These are phyloP conservation scores for Bettongia penicillata DNA, from an alignment of 2,113 vertebrate genomes.

Conservation along the genomic window DNA sequence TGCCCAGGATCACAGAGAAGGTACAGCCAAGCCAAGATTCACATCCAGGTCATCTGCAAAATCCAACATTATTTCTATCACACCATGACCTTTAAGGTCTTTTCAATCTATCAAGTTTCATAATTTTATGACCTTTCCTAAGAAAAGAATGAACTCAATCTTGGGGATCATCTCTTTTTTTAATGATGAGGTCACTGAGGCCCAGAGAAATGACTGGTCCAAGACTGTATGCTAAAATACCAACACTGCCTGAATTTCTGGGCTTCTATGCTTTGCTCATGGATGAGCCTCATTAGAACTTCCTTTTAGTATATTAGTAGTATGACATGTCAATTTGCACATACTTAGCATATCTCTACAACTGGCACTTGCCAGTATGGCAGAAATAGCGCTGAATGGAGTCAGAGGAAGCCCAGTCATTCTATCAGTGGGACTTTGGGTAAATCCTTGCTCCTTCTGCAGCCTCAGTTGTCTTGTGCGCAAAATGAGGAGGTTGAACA, in stretches of 20 bases:
- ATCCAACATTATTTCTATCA: no score
- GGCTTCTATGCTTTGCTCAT: not conserved
- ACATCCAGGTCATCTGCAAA: no score
- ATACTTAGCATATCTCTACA: not conserved
- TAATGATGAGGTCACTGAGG: not conserved
- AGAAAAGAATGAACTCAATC: not conserved
- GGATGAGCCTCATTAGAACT: not conserved
- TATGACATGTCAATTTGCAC: not conserved
- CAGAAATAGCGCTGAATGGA: not conserved
- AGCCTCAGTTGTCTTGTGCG: not conserved
- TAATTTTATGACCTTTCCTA: not conserved
- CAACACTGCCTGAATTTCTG: not conserved
- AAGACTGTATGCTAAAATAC: not conserved
- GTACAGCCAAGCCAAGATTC: no score
- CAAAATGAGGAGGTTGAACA: not conserved
- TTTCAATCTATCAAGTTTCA: no score
- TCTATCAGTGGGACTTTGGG: not conserved
- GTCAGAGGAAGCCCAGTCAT: not conserved
- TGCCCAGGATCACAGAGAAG: no score
- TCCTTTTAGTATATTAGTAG: not conserved
- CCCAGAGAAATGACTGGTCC: not conserved
- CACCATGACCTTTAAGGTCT: no score
- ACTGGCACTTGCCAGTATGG: not conserved
- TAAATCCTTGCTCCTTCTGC: not conserved
- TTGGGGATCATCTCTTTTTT: not conserved